These are phyloP conservation scores for Austrolebias charrua DNA, from an alignment of 2,797 vertebrate species.

Conservation along the genomic window DNA sequence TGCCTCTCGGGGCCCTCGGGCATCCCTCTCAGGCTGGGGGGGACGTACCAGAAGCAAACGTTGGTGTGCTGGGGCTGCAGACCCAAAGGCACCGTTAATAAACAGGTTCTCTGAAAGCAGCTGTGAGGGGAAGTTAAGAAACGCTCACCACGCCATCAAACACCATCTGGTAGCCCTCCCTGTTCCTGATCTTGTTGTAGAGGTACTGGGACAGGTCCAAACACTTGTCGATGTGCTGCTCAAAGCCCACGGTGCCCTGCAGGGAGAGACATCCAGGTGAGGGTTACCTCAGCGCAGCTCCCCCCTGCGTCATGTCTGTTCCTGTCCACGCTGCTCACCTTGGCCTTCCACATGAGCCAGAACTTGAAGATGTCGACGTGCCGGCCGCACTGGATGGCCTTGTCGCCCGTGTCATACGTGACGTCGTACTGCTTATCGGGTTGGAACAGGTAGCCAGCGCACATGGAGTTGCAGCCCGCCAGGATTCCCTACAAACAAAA, in stretches of 20 bases:
- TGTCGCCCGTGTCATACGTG: slow-evolving; percentile 96
- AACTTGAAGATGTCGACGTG: slow-evolving; percentile 99
- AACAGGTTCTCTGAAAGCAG: too few species aligned
- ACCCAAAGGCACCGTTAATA: slow-evolving; percentile 2
- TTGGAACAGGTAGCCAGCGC: slow-evolving; percentile 97
- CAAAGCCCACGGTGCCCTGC: slow-evolving; percentile 96
- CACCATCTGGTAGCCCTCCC: slow-evolving; percentile 97
- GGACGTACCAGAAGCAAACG: slow-evolving; percentile 98
- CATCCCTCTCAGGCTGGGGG: slow-evolving; percentile 90
- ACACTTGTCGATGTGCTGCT: slow-evolving; percentile 97
- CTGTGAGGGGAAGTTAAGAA: not conserved
- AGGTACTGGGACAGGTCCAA: slow-evolving; percentile 95
- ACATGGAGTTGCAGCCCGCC: slow-evolving; percentile 97
- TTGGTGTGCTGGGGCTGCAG: slow-evolving; percentile 97
- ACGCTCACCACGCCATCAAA: slow-evolving; percentile 91
- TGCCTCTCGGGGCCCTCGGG: slow-evolving; percentile 85
- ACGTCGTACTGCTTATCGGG: slow-evolving; percentile 98
- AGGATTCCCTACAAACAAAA: slow-evolving; percentile 86
- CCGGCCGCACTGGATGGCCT: slow-evolving; percentile 96
- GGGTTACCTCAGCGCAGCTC: too few species aligned
- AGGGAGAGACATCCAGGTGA: not conserved
- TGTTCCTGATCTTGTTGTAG: slow-evolving; percentile 95
- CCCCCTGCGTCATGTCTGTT: not conserved
- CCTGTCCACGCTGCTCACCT: slow-evolving; percentile 37
- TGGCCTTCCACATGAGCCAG: slow-evolving; percentile 99